phyloP scores from a whole-genome alignment of 2,888 invertebrate species.

The Podabrus alpinus region DNA sequence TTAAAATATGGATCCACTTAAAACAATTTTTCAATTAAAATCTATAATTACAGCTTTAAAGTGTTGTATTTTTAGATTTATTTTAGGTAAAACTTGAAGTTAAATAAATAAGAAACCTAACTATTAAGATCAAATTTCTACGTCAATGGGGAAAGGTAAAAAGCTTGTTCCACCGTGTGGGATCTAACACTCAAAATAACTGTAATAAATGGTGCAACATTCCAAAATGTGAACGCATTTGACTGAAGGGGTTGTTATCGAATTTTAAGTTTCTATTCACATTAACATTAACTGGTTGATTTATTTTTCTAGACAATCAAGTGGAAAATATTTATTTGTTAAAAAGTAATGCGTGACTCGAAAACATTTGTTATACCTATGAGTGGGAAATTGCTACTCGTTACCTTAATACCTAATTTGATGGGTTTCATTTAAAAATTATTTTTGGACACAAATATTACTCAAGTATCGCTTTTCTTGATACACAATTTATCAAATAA shows the following conservation, averaged over 20 bases:
- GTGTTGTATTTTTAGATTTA: not conserved
- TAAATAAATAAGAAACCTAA: not conserved
- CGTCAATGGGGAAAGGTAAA: slow-evolving; percentile 15
- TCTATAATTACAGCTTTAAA: not conserved
- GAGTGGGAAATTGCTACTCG: not conserved
- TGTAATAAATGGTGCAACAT: slow-evolving; percentile 48
- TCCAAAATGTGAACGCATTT: slow-evolving; percentile 38
- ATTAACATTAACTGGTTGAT: slow-evolving; percentile 41
- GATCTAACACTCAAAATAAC: slow-evolving; percentile 42
- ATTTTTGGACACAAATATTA: too few species aligned
- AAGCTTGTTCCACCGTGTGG: slow-evolving; percentile 12
- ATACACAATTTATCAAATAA: not conserved
- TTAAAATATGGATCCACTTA: not conserved
- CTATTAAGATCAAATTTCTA: not conserved
- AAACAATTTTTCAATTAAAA: not conserved
- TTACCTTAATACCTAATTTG: not conserved
- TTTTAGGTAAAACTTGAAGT: not conserved
- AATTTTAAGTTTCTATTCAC: slow-evolving; percentile 45
- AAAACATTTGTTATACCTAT: not conserved
- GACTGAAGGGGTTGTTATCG: slow-evolving; percentile 43
- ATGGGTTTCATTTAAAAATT: not conserved
- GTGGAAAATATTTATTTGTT: slow-evolving; percentile 4
- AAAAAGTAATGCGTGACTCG: slow-evolving; percentile 18
- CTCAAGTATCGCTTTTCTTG: too few species aligned
- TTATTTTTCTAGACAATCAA: slow-evolving; percentile 32